These are phyloP conservation scores for Erebia epiphron DNA, from an alignment of 2,888 invertebrate genomes.

Conservation along the genomic window DNA sequence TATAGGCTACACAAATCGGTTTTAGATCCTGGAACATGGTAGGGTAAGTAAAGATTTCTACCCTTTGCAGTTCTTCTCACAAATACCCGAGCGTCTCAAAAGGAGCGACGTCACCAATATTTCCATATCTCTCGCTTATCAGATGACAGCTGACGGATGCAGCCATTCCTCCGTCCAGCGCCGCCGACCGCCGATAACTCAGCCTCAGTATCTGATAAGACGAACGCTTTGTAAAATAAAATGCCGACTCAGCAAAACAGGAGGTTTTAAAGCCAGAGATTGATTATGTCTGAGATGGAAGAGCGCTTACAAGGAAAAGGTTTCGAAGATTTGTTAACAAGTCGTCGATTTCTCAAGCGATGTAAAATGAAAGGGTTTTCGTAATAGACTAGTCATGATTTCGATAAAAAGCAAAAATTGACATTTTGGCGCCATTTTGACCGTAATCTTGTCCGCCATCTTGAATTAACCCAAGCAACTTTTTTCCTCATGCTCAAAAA, in stretches of 20 bases:
- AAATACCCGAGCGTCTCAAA: not conserved
- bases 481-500: too few species aligned
- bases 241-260: not conserved
- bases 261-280: not conserved
- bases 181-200: slow-evolving; percentile 4
- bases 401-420: too few species aligned
- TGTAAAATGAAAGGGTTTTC: not conserved
- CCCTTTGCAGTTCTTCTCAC: not conserved
- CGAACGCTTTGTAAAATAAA: not conserved
- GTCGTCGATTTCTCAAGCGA: not conserved
- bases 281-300: not conserved
- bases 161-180: not conserved
- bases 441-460: too few species aligned
- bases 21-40: not conserved
- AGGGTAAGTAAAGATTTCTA: not conserved
- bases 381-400: too few species aligned
- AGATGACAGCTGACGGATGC: slow-evolving; percentile 1
- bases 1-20: too few species aligned
- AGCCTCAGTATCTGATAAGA: not conserved
- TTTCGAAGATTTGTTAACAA: not conserved
- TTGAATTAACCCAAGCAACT: too few species aligned
- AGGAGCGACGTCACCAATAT: not conserved
- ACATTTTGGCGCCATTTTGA: too few species aligned
- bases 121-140: slow-evolving; percentile 1
- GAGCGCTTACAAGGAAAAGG: not conserved